phyloP scores from a whole-genome alignment of 2,888 invertebrate genomes.

The Dryomyza anilis region DNA sequence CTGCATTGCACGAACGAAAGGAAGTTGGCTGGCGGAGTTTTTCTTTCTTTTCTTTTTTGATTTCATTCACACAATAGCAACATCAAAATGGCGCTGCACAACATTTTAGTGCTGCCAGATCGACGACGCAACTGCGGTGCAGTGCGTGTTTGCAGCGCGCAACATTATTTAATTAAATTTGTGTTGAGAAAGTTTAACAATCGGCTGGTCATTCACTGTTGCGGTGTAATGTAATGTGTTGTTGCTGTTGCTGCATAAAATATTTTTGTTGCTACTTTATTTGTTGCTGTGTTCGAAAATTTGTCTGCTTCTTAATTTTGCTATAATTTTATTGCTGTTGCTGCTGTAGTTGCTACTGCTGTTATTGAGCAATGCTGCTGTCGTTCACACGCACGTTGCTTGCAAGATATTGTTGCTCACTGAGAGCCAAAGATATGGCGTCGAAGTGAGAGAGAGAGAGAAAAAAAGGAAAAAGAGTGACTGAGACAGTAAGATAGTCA shows the following conservation, averaged over 20 bases:
- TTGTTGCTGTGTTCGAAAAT: not conserved
- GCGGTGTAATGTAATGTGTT: not conserved
- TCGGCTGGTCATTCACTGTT: slow-evolving; percentile 6
- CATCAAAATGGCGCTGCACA: no score
- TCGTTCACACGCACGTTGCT: no score
- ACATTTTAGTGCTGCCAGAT: no score
- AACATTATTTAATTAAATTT: slow-evolving; percentile 17
- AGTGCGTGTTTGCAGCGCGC: not conserved
- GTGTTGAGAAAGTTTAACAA: slow-evolving; percentile 10
- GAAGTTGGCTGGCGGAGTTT: slow-evolving; percentile 6
- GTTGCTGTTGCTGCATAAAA: not conserved
- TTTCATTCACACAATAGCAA: not conserved
- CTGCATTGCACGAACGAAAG: not conserved
- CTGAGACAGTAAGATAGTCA: not conserved
- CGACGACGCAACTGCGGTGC: not conserved
- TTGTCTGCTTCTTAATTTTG: not conserved
- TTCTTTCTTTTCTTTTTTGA: not conserved
- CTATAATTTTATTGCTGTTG: not conserved
- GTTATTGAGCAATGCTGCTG: not conserved
- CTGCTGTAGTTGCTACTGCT: slow-evolving; percentile 5
- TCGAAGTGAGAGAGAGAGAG: not conserved
- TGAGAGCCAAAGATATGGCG: not conserved
- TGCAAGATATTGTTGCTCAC: not conserved
- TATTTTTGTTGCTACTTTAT: not conserved
- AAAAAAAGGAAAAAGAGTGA: not conserved